A percentile compares a stretch with the other conserved stretches of the same genome.
These are phyloP conservation scores for Silurus lanzhouensis DNA, from an alignment of 2,797 vertebrate species.

Conservation along the genomic window DNA sequence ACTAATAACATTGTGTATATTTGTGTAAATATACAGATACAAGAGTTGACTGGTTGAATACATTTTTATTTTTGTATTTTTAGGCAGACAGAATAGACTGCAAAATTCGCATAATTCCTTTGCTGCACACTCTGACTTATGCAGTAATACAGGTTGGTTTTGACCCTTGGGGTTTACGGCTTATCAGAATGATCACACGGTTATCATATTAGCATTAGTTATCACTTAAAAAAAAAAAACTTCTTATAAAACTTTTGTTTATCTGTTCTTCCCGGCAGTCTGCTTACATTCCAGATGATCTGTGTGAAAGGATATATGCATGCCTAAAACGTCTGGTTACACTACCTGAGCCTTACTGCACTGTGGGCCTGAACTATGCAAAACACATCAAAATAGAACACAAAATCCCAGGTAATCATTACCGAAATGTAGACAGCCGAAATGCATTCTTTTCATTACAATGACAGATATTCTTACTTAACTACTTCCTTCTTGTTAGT, in stretches of 20 bases:
- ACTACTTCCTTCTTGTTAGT: not conserved
- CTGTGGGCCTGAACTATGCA: slow-evolving; percentile 77
- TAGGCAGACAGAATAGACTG: slow-evolving; percentile 72
- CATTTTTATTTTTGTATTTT: not conserved
- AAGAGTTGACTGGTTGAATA: not conserved
- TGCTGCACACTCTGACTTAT: slow-evolving; percentile 86
- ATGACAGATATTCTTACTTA: not conserved
- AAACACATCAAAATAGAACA: slow-evolving; percentile 76
- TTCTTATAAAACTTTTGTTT: not conserved
- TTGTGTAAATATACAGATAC: not conserved
- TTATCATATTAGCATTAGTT: not conserved
- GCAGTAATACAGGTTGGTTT: slow-evolving; percentile 76
- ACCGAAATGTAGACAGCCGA: not conserved
- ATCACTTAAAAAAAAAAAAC: not conserved
- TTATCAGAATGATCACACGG: not conserved
- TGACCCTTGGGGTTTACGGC: not conserved
- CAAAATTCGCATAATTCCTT: slow-evolving; percentile 75
- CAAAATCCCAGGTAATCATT: slow-evolving; percentile 72
- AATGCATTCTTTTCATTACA: not conserved
- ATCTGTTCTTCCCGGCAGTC: slow-evolving; percentile 66
- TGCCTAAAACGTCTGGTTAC: slow-evolving; percentile 79
- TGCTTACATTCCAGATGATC: slow-evolving; percentile 70
- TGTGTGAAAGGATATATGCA: slow-evolving; percentile 72
- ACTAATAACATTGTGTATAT: not conserved
- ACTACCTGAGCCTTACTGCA: slow-evolving; percentile 80